A percentile compares a stretch with the other conserved stretches of the same genome.
Evolutionary conservation across 2,113 vertebrate species (phyloP).

Genomic region (Pollimyrus isidori): DNA sequence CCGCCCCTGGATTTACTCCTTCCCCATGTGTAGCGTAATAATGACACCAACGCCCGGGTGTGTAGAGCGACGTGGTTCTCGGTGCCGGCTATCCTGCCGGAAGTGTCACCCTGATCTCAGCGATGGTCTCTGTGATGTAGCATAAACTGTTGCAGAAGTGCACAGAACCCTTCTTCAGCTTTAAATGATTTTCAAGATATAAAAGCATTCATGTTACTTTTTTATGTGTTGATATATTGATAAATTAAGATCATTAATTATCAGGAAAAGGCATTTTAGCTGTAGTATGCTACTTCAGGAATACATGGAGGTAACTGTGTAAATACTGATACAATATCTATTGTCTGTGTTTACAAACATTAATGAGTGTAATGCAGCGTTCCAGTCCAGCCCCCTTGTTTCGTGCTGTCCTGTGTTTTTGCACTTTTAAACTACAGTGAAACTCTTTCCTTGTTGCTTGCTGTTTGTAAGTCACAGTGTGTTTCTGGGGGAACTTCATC

Average conservation of each 20-base stretch:
- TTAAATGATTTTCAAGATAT: background rate
- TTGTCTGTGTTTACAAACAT: background rate
- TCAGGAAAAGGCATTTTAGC: background rate
- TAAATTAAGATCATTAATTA: background rate
- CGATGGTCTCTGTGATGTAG: background rate
- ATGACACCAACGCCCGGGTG: background rate
- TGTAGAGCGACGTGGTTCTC: background rate
- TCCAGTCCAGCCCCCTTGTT: background rate
- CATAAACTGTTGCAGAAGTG: background rate
- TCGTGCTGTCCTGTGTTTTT: background rate
- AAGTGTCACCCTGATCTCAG: background rate
- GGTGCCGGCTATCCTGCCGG: background rate
- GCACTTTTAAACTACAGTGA: background rate
- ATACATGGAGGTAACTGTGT: background rate
- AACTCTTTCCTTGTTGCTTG: too few relatives aligned
- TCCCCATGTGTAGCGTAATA: background rate
- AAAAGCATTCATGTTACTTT: background rate
- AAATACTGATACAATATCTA: background rate
- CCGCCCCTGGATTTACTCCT: background rate
- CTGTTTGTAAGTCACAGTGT: background rate
- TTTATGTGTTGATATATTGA: background rate
- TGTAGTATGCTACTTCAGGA: background rate
- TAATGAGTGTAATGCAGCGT: background rate
- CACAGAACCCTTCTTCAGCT: background rate
- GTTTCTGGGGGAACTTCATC: background rate